Conservation (phyloP, 2,888 invertebrate species). For the Cephus rjabovi region DNA sequence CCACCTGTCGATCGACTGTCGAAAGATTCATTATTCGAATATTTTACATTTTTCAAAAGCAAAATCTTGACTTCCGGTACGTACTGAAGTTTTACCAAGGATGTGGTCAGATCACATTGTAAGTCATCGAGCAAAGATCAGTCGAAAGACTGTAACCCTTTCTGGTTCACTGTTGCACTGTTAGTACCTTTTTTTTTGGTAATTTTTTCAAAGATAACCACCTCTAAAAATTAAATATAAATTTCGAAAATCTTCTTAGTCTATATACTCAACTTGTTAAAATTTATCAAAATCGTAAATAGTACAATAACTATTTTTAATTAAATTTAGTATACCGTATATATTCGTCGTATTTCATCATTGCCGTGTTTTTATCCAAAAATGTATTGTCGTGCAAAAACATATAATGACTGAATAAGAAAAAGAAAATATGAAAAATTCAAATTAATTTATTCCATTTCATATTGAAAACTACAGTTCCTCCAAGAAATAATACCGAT, state of each 20-base stretch:
- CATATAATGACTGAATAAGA: too few relatives aligned
- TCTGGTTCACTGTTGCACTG: neutral
- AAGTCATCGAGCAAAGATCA: neutral
- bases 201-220: neutral
- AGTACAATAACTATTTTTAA: neutral
- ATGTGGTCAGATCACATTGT: neutral
- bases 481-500: too few relatives aligned
- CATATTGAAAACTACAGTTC: too few relatives aligned
- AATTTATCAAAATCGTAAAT: neutral
- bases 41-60: neutral
- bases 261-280: neutral
- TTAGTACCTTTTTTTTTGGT: neutral
- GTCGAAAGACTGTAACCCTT: neutral
- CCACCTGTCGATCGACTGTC: neutral
- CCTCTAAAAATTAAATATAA: neutral
- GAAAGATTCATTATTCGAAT: neutral
- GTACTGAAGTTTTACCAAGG: neutral
- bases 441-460: too few relatives aligned
- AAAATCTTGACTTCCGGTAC: neutral
- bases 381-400: too few relatives aligned
- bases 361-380: neutral
- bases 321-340: neutral
- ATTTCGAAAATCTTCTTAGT: neutral
- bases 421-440: too few relatives aligned
- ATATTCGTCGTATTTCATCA: neutral